phyloP scores from a whole-genome alignment of 2,888 invertebrate species.

The Hyles lineata region DNA sequence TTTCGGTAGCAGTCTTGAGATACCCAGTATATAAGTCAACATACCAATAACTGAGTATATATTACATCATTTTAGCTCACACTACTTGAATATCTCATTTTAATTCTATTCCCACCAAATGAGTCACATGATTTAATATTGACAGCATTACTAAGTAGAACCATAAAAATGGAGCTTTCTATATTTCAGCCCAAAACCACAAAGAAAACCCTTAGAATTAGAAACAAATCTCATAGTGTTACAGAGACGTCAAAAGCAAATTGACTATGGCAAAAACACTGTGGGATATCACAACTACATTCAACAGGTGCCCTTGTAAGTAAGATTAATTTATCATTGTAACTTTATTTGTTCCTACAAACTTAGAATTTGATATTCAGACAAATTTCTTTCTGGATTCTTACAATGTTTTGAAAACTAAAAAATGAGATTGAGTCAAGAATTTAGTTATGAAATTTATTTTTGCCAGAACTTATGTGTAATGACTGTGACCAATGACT shows the following conservation, averaged over 20 bases:
- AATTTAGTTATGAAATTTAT: too few relatives aligned
- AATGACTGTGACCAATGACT: too few relatives aligned
- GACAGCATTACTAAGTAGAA: neutral
- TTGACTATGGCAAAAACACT: conserved; percentile 98
- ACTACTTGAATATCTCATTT: too few relatives aligned
- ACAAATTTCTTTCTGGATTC: too few relatives aligned
- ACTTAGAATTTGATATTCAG: too few relatives aligned
- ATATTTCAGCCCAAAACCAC: conserved; percentile 33
- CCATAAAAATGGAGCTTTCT: neutral
- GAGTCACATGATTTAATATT: neutral
- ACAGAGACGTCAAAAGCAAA: conserved; percentile 94
- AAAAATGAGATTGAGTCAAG: too few relatives aligned
- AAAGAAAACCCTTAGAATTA: conserved; percentile 64
- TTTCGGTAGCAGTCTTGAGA: too few relatives aligned
- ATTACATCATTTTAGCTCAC: too few relatives aligned
- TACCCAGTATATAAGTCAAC: neutral
- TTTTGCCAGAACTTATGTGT: too few relatives aligned
- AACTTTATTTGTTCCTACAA: too few relatives aligned
- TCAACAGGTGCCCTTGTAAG: conserved; percentile 88
- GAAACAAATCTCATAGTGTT: conserved; percentile 91
- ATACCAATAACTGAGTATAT: neutral
- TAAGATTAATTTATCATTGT: conserved; percentile 34
- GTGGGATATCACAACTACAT: conserved; percentile 92
- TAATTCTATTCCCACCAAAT: too few relatives aligned
- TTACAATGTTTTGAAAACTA: too few relatives aligned